Percentiles rank a stretch among this genome's conserved stretches.
Evolutionary conservation across 2,888 invertebrate species (phyloP).

Genomic region (Morpho helenor): DNA sequence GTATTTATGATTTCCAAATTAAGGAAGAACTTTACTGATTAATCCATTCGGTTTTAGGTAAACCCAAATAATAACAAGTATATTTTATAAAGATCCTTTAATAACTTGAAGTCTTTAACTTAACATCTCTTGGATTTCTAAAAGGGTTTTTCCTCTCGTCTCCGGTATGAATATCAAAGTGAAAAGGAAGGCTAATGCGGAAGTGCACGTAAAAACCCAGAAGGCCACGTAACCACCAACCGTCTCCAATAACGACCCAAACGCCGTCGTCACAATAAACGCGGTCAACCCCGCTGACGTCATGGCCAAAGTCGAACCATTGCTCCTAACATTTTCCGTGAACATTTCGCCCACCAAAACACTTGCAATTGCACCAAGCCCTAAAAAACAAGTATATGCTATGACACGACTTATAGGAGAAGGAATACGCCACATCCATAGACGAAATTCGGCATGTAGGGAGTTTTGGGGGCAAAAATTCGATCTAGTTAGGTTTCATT

Average conservation of each 20-base stretch:
- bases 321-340: constrained; percentile 29
- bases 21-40: too few relatives aligned
- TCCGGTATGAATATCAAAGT: constrained; percentile 84
- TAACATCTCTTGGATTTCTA: constrained; percentile 84
- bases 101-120: too few relatives aligned
- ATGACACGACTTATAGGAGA: too few relatives aligned
- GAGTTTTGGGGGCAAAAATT: too few relatives aligned
- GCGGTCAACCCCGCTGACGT: constrained; percentile 26
- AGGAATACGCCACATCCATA: too few relatives aligned
- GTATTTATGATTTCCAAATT: too few relatives aligned
- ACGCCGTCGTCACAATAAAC: constrained; percentile 26
- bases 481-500: too few relatives aligned
- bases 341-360: constrained; percentile 32
- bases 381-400: constrained; percentile 15
- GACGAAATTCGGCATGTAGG: too few relatives aligned
- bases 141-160: constrained; percentile 87
- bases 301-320: constrained; percentile 27
- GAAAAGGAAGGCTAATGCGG: constrained; percentile 79
- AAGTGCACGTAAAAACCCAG: constrained; percentile 77
- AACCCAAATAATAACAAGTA: too few relatives aligned
- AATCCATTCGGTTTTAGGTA: too few relatives aligned
- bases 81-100: too few relatives aligned
- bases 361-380: constrained; percentile 30
- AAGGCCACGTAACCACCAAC: constrained; percentile 81
- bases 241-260: constrained; percentile 30